Evolutionary conservation across 2,797 vertebrate species (phyloP), one percentile per base, ranked within the genome.

Genomic region (Macropodus opercularis): DNA sequence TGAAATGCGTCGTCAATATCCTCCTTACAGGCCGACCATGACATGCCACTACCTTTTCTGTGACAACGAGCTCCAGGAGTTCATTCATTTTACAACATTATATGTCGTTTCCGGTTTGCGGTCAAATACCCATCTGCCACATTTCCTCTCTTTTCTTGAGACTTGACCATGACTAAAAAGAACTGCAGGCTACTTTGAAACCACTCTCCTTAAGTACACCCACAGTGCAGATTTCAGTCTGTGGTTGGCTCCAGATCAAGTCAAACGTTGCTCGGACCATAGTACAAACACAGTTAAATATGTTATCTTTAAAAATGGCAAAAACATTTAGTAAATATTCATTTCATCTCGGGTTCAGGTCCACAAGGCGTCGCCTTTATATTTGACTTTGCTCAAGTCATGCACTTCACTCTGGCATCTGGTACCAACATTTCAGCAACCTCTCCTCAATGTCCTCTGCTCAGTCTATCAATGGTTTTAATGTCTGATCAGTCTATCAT

Each of bases 101-200:
- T 41, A 17, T 69, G 57, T 55, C 50, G 23, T 60, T 73, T 61
- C 61, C 75, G 56, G 56, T 83, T 32, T 50, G 41, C 58, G 62
- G 63, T 79, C 70, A 67, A 72, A 80, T 66, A 69, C 42, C 48
- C 46, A 24, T 42, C 39, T n/a, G 70, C 59, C 58, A 60, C 43
- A 58, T 59, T 71, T 68, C 54, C 43, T 62, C 40, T 23, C 38
- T 42, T 34, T 65, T 48, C 73, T 53, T n/a, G n/a, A 24, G 67
- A 57, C 11, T 29, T 18, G 43, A 55, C 19, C 41, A 63, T 23
- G 32, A 34, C 14, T 48, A 54, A 36, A 64, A 69, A 69, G 13
- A 58, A 73, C 41, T 54, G 32, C 23, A 11, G 47, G 69, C 48
- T 64, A 41, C 53, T 75, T 53, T 51, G 35, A 76, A 77, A 76